phyloP scores from a whole-genome alignment of 2,113 vertebrate species.

The Carassius carassius region DNA sequence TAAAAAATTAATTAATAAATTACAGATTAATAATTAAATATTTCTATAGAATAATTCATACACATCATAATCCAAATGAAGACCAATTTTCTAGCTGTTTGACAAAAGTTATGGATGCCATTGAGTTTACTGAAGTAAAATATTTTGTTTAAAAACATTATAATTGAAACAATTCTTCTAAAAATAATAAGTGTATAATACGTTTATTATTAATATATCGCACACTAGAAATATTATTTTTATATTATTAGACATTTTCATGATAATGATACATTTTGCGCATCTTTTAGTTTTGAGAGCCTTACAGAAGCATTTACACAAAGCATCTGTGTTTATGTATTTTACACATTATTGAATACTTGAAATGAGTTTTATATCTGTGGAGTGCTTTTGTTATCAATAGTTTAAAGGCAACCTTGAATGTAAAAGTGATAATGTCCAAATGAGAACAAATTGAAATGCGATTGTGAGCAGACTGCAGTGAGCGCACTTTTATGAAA shows the following conservation, averaged over 20 bases:
- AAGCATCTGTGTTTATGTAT: background rate
- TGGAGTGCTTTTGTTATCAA: background rate
- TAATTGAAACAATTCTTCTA: too few species aligned
- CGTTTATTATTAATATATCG: too few species aligned
- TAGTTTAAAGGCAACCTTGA: conserved; percentile 10
- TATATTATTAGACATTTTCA: background rate
- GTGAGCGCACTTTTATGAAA: conserved; percentile 14
- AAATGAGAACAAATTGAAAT: conserved; percentile 32
- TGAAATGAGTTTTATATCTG: background rate
- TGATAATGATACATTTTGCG: background rate
- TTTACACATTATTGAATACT: background rate
- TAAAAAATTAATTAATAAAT: too few species aligned
- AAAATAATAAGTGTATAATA: too few species aligned
- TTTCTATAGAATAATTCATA: too few species aligned
- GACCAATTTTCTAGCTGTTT: too few species aligned
- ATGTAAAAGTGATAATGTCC: background rate
- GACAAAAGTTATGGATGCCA: too few species aligned
- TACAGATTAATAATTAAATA: too few species aligned
- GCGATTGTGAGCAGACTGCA: background rate
- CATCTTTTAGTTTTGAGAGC: background rate
- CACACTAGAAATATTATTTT: background rate
- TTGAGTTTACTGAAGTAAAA: too few species aligned
- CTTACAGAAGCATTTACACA: background rate
- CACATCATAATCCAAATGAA: too few species aligned
- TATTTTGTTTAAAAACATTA: too few species aligned